Conservation (phyloP, 2,797 vertebrate species). For the Macropus fuliginosus region DNA sequence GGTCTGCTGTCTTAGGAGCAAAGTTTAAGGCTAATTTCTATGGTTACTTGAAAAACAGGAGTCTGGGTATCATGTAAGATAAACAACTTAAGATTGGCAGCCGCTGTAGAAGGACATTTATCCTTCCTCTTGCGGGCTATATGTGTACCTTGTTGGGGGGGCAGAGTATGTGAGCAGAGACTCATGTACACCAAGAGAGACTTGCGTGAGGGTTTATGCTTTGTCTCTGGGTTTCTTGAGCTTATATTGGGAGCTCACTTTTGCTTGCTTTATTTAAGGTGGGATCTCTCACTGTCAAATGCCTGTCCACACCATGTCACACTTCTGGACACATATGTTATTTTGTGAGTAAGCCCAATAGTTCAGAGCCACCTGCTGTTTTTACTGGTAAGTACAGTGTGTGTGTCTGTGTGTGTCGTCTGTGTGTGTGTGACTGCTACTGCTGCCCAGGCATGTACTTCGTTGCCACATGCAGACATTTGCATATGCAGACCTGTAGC, state of each 20-base stretch:
- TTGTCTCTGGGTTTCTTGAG: neutral
- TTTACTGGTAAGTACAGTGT: constrained; percentile 92
- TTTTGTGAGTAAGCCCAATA: constrained; percentile 93
- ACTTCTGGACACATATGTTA: constrained; percentile 99
- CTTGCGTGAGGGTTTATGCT: neutral
- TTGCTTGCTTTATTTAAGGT: constrained; percentile 85
- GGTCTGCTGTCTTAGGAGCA: neutral
- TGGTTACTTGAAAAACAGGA: neutral
- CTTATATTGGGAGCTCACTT: neutral
- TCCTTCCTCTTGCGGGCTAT: neutral
- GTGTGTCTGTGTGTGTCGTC: neutral
- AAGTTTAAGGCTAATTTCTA: neutral
- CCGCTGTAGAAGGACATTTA: neutral
- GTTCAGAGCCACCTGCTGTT: constrained; percentile 92
- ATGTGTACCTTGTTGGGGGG: neutral
- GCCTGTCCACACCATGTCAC: constrained; percentile 96
- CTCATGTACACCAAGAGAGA: neutral
- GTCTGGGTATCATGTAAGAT: neutral
- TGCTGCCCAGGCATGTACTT: neutral
- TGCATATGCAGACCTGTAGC: neutral
- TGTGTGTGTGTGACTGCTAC: too few relatives aligned
- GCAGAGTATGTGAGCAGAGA: neutral
- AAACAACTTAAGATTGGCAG: neutral
- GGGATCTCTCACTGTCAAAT: constrained; percentile 95
- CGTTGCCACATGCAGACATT: neutral